These are phyloP conservation scores for Trematocara zebra DNA, from an alignment of 2,113 vertebrate species.

Conservation along the genomic window DNA sequence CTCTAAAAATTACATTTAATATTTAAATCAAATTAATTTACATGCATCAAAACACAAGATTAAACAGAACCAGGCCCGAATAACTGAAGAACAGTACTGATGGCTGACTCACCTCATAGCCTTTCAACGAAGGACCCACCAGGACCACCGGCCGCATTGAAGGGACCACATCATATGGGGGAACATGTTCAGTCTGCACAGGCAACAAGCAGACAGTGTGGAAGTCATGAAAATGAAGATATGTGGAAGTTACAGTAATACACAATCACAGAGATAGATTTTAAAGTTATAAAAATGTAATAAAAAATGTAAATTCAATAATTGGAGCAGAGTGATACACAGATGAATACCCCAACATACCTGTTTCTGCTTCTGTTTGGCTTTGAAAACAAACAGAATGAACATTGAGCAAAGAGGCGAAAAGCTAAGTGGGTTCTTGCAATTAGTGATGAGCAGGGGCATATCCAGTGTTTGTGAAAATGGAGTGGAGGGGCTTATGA, in stretches of 20 bases:
- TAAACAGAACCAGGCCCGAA: not conserved
- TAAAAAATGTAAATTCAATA: rapidly evolving
- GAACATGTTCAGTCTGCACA: constrained; percentile 69
- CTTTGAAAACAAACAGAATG: constrained; percentile 67
- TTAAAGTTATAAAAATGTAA: not conserved
- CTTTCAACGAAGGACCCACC: constrained; percentile 76
- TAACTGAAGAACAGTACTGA: not conserved
- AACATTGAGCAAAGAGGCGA: not conserved
- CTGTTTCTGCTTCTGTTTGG: constrained; percentile 81
- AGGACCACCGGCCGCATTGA: constrained; percentile 76
- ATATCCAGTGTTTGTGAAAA: not conserved
- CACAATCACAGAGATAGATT: not conserved
- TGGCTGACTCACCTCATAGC: constrained; percentile 68
- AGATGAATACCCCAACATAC: constrained; percentile 51
- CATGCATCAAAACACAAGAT: not conserved
- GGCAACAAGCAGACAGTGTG: not conserved
- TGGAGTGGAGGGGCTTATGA: not conserved
- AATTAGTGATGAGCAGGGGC: not conserved
- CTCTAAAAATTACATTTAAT: not conserved
- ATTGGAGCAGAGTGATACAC: not conserved
- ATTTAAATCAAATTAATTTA: rapidly evolving
- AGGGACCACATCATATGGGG: constrained; percentile 76
- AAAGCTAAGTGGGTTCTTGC: not conserved
- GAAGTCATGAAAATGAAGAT: not conserved
- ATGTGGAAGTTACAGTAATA: not conserved